Evolutionary conservation across 1,140 invertebrate genomes (phyloP), one percentile per base, ranked within the genome.

Genomic region (Drosophila busckii): DNA sequence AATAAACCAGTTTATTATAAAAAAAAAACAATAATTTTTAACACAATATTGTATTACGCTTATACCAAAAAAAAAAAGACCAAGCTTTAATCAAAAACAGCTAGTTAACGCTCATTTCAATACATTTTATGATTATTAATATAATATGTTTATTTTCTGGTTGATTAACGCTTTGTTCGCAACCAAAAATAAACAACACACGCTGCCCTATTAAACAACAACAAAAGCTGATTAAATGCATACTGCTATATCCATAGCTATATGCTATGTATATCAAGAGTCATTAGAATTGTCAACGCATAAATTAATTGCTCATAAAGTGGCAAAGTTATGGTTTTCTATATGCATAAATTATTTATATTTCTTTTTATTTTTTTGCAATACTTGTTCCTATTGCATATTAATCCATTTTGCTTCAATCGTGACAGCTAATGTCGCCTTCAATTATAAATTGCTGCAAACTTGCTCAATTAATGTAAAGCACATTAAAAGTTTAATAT

Each of bases 221-320:
- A 35, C 5, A 37, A 23, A 28, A 7, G 28, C 1, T 20, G 10
- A 6, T 3, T 19, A 44, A 44, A 19, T 26, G 29, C 12, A 37
- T 55, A n/a, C n/a, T n/a, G n/a, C 12, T 26, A 40, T 53, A 34
- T 48, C 23, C 56, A 38, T 45, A 58, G 38, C 19, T 41, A 55
- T 49, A 28, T 29, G 29, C 29, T 50, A 55, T 66, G 48, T 80
- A 80, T 76, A 80, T 75, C 80, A 84, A 75, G 44, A 75, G 66
- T 78, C 80, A 80, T 84, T 84, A 84, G 80, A 84, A 84, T 84
- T 84, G 80, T 84, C 80, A 84, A 84, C 80, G 80, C 80, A 84
- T 80, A 84, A 84, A 84, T 84, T 84, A 84, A 84, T 84, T 84
- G 80, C 80, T 84, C 80, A 65, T 84, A 84, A 84, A 84, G 52